Percentiles rank a stretch among this genome's conserved stretches.
These are phyloP conservation scores for Tillus elongatus DNA, from an alignment of 2,888 invertebrate genomes.

Conservation along the genomic window DNA sequence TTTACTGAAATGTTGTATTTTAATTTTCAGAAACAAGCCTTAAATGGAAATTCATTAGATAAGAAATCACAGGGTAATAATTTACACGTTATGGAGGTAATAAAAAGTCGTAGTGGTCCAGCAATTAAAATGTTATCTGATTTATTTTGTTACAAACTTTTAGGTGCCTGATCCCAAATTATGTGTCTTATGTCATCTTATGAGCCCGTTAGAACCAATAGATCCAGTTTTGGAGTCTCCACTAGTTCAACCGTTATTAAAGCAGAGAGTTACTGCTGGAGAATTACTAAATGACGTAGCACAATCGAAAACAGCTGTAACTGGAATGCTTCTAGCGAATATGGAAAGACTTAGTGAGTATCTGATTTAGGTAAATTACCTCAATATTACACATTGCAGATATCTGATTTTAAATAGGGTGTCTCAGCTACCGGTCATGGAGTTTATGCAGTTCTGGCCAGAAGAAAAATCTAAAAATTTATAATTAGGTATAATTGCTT, in stretches of 20 bases:
- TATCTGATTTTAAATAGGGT: no score
- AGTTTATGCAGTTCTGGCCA: no score
- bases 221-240: constrained; percentile 82
- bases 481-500: no score
- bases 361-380: constrained; percentile 10
- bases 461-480: no score
- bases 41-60: constrained; percentile 30
- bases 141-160: constrained; percentile 19
- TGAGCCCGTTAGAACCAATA: constrained; percentile 80
- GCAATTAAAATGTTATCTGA: background rate
- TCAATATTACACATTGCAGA: background rate
- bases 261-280: constrained; percentile 68
- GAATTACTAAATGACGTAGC: constrained; percentile 69
- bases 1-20: constrained; percentile 4
- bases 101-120: no score
- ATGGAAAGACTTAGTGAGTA: constrained; percentile 71
- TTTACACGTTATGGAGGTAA: constrained; percentile 39
- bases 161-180: constrained; percentile 79
- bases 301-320: constrained; percentile 64
- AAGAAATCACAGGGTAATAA: constrained; percentile 34
- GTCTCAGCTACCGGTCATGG: no score
- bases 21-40: constrained; percentile 32
- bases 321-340: constrained; percentile 79
- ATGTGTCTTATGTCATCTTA: constrained; percentile 78
- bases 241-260: constrained; percentile 65